Conservation (phyloP, 2,113 vertebrate species). For the Cebus imitator region DNA sequence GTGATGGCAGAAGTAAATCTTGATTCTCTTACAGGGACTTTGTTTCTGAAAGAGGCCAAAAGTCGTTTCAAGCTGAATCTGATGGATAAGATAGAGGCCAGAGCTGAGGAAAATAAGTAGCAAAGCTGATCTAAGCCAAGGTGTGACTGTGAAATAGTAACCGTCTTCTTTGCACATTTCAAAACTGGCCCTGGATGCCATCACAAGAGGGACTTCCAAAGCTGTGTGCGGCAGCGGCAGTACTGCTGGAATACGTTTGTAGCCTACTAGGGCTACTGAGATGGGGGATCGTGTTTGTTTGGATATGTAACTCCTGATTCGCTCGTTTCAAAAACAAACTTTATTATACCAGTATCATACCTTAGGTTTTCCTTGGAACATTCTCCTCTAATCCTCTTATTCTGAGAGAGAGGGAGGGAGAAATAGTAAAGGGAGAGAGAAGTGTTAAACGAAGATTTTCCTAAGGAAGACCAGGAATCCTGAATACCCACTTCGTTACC, state of each 20-base stretch:
- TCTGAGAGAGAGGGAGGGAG: not conserved
- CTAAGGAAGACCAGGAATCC: not conserved
- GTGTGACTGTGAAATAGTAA: not conserved
- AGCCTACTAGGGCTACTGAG: not conserved
- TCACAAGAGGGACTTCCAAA: not conserved
- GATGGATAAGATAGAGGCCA: not conserved
- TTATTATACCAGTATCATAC: not conserved
- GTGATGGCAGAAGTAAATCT: not conserved
- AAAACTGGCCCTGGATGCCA: not conserved
- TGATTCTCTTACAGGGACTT: not conserved
- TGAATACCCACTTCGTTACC: not conserved
- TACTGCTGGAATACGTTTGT: rapidly evolving
- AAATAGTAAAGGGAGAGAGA: no score
- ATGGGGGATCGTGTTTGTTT: not conserved
- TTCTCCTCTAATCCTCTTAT: not conserved
- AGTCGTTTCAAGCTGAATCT: not conserved
- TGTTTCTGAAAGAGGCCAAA: not conserved
- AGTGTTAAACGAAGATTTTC: not conserved
- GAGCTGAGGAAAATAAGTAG: not conserved
- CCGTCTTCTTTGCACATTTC: not conserved
- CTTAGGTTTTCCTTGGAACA: constrained; percentile 12
- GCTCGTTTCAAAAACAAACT: constrained; percentile 33
- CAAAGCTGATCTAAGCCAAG: not conserved
- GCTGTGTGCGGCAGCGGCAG: not conserved
- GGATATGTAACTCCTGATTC: not conserved